Evolutionary conservation across 2,797 vertebrate species (phyloP).

Genomic region (Sternotherus odoratus): DNA sequence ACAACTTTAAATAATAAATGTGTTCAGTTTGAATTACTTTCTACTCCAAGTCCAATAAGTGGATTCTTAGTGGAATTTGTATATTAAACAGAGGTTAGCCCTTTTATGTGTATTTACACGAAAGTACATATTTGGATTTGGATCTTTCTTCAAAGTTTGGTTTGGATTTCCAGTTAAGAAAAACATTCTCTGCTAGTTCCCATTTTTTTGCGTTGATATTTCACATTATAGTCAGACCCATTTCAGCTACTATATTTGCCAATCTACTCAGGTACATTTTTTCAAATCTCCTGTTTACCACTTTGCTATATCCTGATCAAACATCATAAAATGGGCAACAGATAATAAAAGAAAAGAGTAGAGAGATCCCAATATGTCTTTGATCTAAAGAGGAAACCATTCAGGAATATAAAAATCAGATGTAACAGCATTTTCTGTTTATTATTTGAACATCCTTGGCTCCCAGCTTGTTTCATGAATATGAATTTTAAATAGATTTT

Average conservation of each 20-base stretch:
- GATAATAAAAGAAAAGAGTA: neutral
- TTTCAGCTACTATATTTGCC: neutral
- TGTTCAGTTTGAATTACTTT: slow-evolving; percentile 55
- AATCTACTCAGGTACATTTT: neutral
- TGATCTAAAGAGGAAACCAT: neutral
- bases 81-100: neutral
- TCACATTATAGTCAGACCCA: slow-evolving; percentile 25
- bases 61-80: slow-evolving; percentile 46
- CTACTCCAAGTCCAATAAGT: slow-evolving; percentile 44
- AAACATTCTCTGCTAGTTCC: neutral
- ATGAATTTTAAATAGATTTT: accelerated
- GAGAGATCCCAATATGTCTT: neutral
- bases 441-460: neutral
- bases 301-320: neutral
- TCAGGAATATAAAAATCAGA: neutral
- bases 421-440: neutral
- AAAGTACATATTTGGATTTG: neutral
- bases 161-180: slow-evolving; percentile 13
- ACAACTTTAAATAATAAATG: slow-evolving; percentile 43
- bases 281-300: neutral
- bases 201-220: slow-evolving; percentile 47
- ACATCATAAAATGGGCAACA: neutral
- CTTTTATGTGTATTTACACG: neutral
- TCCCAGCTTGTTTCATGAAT: neutral
- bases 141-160: neutral